Percentiles rank a stretch among this genome's conserved stretches.
These are phyloP conservation scores for Montipora capitata DNA, from an alignment of 92 coral and sea anemone genomes.

Conservation along the genomic window DNA sequence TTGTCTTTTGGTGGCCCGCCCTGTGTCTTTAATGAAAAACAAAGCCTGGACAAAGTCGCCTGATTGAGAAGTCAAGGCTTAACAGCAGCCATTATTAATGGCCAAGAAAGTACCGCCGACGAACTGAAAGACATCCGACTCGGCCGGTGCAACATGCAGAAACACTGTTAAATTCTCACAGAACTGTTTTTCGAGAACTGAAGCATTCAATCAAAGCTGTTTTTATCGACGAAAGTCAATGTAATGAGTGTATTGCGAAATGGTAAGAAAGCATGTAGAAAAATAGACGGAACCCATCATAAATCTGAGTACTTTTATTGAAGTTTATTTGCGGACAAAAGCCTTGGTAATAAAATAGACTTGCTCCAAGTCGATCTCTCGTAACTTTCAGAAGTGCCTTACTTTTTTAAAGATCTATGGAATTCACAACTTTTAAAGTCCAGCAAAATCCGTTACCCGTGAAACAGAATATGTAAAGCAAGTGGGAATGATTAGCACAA, in stretches of 20 bases:
- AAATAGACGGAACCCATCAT: neutral
- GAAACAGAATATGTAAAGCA: too few relatives aligned
- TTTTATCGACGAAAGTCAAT: constrained; percentile 50
- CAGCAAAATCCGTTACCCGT: too few relatives aligned
- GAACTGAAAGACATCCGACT: constrained; percentile 25
- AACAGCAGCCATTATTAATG: neutral
- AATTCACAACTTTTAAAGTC: too few relatives aligned
- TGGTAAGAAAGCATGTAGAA: constrained; percentile 59
- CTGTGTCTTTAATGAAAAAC: neutral
- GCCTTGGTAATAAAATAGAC: too few relatives aligned
- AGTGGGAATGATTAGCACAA: too few relatives aligned
- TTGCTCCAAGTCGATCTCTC: too few relatives aligned
- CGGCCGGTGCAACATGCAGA: constrained; percentile 52
- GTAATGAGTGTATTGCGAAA: constrained; percentile 58
- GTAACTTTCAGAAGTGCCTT: too few relatives aligned
- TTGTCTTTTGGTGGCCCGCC: neutral
- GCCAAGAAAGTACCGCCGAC: constrained; percentile 31
- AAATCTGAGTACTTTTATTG: neutral
- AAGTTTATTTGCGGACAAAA: too few relatives aligned
- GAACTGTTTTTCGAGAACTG: constrained; percentile 44
- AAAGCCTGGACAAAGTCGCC: neutral
- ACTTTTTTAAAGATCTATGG: too few relatives aligned
- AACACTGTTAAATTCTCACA: constrained; percentile 53
- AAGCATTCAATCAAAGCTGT: constrained; percentile 63
- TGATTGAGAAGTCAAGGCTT: neutral